A percentile compares a stretch with the other conserved stretches of the same genome.
Evolutionary conservation across 1,140 invertebrate species (phyloP).

Genomic region (Cotesia chilonis): DNA sequence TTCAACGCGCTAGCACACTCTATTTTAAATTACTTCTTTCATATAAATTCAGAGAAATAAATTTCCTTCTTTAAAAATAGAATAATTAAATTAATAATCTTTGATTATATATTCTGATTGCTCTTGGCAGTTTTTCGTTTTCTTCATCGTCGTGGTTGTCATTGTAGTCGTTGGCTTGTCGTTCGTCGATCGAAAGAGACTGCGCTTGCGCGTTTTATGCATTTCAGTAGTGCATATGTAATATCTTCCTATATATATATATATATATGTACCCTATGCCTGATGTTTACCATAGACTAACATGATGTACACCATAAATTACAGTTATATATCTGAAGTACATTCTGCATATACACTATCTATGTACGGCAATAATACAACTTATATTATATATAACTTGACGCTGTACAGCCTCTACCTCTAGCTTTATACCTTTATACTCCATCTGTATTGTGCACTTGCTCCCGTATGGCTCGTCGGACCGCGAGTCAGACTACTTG

Average conservation of each 20-base stretch:
- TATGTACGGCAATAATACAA: too few species aligned
- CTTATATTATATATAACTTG: too few species aligned
- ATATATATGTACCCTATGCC: background rate
- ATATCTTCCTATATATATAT: too few species aligned
- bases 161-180: background rate
- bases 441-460: background rate
- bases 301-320: background rate
- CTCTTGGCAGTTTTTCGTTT: background rate
- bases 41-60: too few species aligned
- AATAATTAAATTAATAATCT: too few species aligned
- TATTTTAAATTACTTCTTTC: background rate
- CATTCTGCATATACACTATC: background rate
- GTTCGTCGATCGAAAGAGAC: conserved; percentile 29
- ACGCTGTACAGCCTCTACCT: too few species aligned
- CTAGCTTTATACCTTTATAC: background rate
- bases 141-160: conserved; percentile 6
- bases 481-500: conserved; percentile 28
- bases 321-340: background rate
- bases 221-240: background rate
- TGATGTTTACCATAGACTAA: background rate
- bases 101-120: too few species aligned
- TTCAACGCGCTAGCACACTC: background rate
- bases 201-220: conserved; percentile 22
- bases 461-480: conserved; percentile 1
- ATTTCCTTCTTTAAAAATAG: too few species aligned